Evolutionary conservation across 2,113 vertebrate species (phyloP).

Genomic region (Siniperca chuatsi): DNA sequence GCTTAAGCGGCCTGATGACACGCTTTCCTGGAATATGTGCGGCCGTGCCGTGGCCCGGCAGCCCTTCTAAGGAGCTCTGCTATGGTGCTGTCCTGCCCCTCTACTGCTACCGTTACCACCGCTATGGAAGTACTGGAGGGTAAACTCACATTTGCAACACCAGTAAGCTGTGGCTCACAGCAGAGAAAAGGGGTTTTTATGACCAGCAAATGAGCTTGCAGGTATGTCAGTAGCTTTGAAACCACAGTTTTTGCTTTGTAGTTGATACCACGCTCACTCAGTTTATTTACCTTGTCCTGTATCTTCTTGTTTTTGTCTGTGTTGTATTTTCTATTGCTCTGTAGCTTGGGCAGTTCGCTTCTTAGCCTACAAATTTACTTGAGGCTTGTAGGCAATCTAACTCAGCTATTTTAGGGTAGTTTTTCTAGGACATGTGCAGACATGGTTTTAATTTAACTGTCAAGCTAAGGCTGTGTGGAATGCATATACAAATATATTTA

Average conservation of each 20-base stretch:
- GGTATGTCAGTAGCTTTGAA: constrained; percentile 82
- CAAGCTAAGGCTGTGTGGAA: constrained; percentile 13
- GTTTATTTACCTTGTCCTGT: constrained; percentile 5
- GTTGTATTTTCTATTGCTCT: constrained; percentile 15
- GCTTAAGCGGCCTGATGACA: constrained; percentile 90
- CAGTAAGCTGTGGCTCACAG: constrained; percentile 75
- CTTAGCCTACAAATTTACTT: constrained; percentile 39
- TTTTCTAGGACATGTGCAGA: constrained; percentile 59
- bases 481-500: constrained; percentile 19
- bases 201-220: constrained; percentile 87
- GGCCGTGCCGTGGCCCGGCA: constrained; percentile 81
- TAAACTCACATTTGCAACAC: constrained; percentile 73
- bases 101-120: constrained; percentile 70
- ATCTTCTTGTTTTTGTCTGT: constrained; percentile 16
- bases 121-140: constrained; percentile 77
- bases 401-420: constrained; percentile 49
- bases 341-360: constrained; percentile 25
- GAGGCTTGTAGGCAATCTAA: constrained; percentile 26
- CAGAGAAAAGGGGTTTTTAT: constrained; percentile 71
- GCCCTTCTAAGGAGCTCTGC: constrained; percentile 82
- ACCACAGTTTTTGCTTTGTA: neutral
- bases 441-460: constrained; percentile 35
- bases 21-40: constrained; percentile 90
- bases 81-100: constrained; percentile 80
- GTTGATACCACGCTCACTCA: neutral